Evolutionary conservation across 2,113 vertebrate species (phyloP).

Genomic region (Eublepharis macularius): DNA sequence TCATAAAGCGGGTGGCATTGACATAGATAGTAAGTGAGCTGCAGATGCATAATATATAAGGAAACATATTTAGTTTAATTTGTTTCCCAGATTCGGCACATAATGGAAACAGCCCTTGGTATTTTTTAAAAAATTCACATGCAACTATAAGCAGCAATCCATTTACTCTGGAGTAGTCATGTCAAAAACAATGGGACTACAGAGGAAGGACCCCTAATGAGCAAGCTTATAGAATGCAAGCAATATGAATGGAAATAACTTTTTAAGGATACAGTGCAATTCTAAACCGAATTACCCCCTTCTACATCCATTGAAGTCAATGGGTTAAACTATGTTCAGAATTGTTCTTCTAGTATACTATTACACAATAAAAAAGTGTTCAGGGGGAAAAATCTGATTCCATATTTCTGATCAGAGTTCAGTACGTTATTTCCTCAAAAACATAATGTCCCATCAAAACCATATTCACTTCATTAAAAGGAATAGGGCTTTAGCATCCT

Average conservation of each 20-base stretch:
- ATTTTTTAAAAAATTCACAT: neutral
- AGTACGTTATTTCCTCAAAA: neutral
- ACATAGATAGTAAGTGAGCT: conserved; percentile 51
- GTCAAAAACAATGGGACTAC: neutral
- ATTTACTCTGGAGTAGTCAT: neutral
- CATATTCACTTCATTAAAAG: neutral
- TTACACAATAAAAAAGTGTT: neutral
- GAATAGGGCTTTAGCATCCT: neutral
- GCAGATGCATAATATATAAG: conserved; percentile 27
- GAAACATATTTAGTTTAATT: conserved; percentile 31
- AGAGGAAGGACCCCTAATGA: neutral
- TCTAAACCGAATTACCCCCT: no score
- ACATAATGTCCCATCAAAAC: neutral
- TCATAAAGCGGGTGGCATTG: conserved; percentile 49
- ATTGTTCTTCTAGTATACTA: neutral
- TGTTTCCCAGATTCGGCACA: conserved; percentile 42
- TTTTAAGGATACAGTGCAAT: neutral
- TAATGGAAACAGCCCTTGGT: neutral
- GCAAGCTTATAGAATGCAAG: neutral
- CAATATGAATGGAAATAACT: neutral
- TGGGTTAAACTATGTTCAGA: no score
- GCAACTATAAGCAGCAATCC: neutral
- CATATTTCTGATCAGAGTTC: neutral
- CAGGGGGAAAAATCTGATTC: neutral
- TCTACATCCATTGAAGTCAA: no score